Percentiles rank a stretch among this genome's conserved stretches.
phyloP scores from a whole-genome alignment of 2,113 vertebrate species.

The Eubucco bourcierii region DNA sequence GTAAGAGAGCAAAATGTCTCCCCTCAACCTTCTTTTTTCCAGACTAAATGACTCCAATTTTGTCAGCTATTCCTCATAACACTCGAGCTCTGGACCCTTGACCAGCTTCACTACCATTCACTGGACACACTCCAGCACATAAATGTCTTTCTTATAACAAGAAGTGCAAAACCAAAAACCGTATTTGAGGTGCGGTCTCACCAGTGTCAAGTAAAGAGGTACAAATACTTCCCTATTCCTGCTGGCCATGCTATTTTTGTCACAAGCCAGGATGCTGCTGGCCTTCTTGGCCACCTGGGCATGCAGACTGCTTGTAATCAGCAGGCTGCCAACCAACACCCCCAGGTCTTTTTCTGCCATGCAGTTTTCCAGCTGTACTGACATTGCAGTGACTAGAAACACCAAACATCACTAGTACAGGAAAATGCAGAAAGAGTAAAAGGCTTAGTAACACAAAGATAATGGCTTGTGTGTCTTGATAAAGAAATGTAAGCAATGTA shows the following conservation, averaged over 20 bases:
- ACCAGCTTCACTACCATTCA: not conserved
- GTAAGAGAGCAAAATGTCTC: not conserved
- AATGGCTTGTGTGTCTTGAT: not conserved
- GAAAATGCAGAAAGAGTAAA: not conserved
- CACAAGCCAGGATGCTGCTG: not conserved
- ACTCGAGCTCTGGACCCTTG: not conserved
- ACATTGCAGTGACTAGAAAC: not conserved
- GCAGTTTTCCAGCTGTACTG: not conserved
- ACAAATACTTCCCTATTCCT: not conserved
- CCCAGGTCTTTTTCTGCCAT: not conserved
- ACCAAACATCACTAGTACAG: not conserved
- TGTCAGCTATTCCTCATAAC: not conserved
- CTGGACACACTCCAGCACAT: not conserved
- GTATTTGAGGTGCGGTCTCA: not conserved
- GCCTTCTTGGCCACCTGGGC: not conserved
- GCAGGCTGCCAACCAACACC: not conserved
- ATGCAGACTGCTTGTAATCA: not conserved
- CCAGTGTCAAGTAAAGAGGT: not conserved
- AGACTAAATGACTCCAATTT: not conserved
- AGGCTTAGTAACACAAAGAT: not conserved
- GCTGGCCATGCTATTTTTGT: not conserved
- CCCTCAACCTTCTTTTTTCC: not conserved
- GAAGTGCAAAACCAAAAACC: not conserved
- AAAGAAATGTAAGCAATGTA: not conserved
- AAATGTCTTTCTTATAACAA: not conserved